Conservation (phyloP, 2,888 invertebrate genomes). For the Abrostola tripartita region DNA sequence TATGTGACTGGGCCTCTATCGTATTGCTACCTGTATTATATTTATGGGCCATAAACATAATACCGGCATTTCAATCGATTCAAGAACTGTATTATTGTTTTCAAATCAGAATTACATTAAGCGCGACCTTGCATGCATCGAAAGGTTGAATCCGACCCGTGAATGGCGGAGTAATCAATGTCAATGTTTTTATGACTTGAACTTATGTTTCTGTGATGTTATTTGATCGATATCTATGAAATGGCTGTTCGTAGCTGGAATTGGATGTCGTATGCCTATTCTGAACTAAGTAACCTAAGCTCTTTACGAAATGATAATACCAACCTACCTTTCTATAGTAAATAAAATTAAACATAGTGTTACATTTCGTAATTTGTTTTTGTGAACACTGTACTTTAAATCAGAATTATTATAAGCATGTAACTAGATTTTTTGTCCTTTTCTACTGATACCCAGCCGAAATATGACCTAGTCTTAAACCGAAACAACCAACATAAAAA, state of each 20-base stretch:
- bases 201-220: slow-evolving; percentile 15
- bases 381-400: too few relatives aligned
- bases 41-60: too few relatives aligned
- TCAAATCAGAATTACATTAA: slow-evolving; percentile 42
- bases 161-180: slow-evolving; percentile 31
- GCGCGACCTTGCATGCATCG: slow-evolving; percentile 22
- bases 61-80: slow-evolving; percentile 1
- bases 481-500: too few relatives aligned
- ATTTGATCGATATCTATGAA: slow-evolving; percentile 39
- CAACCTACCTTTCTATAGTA: too few relatives aligned
- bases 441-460: too few relatives aligned
- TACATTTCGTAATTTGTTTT: background rate
- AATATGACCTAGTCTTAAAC: too few relatives aligned
- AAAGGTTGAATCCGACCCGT: slow-evolving; percentile 23
- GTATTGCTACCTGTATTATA: too few relatives aligned
- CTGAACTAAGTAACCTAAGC: too few relatives aligned
- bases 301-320: too few relatives aligned
- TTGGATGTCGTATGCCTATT: background rate
- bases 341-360: background rate
- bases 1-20: too few relatives aligned
- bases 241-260: slow-evolving; percentile 3
- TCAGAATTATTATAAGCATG: too few relatives aligned
- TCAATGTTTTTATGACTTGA: slow-evolving; percentile 15
- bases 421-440: too few relatives aligned
- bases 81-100: slow-evolving; percentile 19